Conservation (phyloP, 2,888 invertebrate species). For the Isotomurus palustris region DNA sequence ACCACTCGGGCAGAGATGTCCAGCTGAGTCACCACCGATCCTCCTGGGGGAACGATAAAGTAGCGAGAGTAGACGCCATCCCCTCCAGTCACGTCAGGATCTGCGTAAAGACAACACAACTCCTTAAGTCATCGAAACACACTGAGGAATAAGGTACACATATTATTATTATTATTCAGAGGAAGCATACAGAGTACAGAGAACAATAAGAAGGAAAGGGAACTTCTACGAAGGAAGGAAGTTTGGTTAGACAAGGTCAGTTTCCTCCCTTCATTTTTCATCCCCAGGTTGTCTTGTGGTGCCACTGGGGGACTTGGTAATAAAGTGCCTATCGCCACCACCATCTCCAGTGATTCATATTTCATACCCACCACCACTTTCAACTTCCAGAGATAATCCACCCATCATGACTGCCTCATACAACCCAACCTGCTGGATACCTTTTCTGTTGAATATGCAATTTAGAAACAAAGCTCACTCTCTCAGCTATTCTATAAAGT, state of each 20-base stretch:
- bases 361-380: too few species aligned
- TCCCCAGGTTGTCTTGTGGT: too few species aligned
- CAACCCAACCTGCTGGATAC: too few species aligned
- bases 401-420: too few species aligned
- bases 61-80: slow-evolving; percentile 65
- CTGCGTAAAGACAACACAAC: slow-evolving; percentile 48
- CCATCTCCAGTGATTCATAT: too few species aligned
- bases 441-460: too few species aligned
- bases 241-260: slow-evolving; percentile 38
- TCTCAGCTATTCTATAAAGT: too few species aligned
- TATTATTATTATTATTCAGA: neutral
- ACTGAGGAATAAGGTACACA: neutral
- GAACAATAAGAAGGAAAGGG: neutral
- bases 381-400: too few species aligned
- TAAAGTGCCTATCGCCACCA: too few species aligned
- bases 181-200: neutral
- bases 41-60: slow-evolving; percentile 50
- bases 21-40: slow-evolving; percentile 36
- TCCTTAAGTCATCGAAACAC: neutral
- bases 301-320: neutral
- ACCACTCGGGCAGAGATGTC: slow-evolving; percentile 43
- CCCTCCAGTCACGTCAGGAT: slow-evolving; percentile 61
- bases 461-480: too few species aligned
- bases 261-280: slow-evolving; percentile 40
- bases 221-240: too few species aligned